Evolutionary conservation across 2,888 invertebrate species (phyloP).

Genomic region (Drosophila tripunctata): DNA sequence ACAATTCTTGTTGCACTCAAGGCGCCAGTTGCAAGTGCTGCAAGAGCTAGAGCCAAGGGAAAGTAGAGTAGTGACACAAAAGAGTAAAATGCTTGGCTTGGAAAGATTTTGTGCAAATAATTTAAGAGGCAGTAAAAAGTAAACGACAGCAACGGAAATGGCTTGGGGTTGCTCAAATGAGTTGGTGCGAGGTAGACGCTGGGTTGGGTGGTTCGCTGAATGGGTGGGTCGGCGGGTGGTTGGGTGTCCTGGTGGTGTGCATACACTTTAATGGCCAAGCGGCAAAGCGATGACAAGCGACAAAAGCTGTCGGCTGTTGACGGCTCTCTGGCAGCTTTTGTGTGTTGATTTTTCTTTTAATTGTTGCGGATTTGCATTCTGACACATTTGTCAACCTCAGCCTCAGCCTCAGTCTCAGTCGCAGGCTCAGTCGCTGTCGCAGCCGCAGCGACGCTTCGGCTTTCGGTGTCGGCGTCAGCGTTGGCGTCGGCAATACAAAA

Average conservation of each 20-base stretch:
- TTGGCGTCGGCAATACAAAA: constrained; percentile 26
- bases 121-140: constrained; percentile 68
- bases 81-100: constrained; percentile 39
- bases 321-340: constrained; percentile 65
- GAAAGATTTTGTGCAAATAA: constrained; percentile 77
- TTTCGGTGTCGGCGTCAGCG: constrained; percentile 38
- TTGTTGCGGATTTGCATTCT: constrained; percentile 84
- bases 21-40: constrained; percentile 1
- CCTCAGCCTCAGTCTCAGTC: constrained; percentile 73
- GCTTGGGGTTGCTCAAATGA: background rate
- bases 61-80: constrained; percentile 33
- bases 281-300: constrained; percentile 59
- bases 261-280: constrained; percentile 48
- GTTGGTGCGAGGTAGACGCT: background rate
- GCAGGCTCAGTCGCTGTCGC: constrained; percentile 68
- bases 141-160: constrained; percentile 39
- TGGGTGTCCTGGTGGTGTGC: background rate
- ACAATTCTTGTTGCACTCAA: constrained; percentile 42
- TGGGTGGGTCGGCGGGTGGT: too few species aligned
- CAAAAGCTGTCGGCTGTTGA: constrained; percentile 63
- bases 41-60: background rate
- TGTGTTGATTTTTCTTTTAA: constrained; percentile 84
- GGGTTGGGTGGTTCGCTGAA: constrained; percentile 6
- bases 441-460: constrained; percentile 24
- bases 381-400: constrained; percentile 84